Evolutionary conservation across 2,797 vertebrate species (phyloP), one percentile per base, ranked within the genome.

Genomic region (Paratrypauchen microcephalus): DNA sequence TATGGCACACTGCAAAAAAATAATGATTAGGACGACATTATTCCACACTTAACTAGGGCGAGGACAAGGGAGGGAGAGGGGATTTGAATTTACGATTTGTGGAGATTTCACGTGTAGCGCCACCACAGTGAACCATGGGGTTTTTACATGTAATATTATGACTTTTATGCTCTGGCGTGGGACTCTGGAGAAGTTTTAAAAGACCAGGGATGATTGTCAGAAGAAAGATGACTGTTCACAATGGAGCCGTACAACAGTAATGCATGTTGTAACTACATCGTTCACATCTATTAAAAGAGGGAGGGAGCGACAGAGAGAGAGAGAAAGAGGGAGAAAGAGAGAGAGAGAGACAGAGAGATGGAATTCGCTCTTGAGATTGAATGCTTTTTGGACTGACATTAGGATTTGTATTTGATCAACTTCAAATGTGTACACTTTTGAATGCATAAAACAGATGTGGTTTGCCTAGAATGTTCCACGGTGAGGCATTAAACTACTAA

Each of bases 21-120:
- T 93, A 93, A 95, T 96, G 94, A 95, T 95, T 95, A 94, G 90
- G 89, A 93, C 91, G 91, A 93, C 93, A 94, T 94, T 93, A 94
- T 94, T 94, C 92, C 89, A 93, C 89, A 87, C 88, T 92, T 93
- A 93, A 93, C 89, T 89, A 89, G 88, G 84, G 82, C 82, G 70
- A 70, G 66, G 72, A 79, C 59, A 73, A 67, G 62, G 64, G 39
- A 41, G 21, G 47, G 24, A 1, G 66, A 28, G 11, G 65, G 72
- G 64, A 59, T 83, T 80, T 72, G 78, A 84, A 89, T 91, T 88
- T 90, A 92, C 76, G 89, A 86, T 89, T 89, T 85, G 86, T 88
- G 78, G 79, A 83, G 82, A 85, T 87, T 88, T 82, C 83, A 68
- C 48, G 82, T 74, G 78, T 75, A 78, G 70, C 66, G 52, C 23